These are phyloP conservation scores for Netelia fuscicornis DNA, from an alignment of 2,888 invertebrate species.

Conservation along the genomic window DNA sequence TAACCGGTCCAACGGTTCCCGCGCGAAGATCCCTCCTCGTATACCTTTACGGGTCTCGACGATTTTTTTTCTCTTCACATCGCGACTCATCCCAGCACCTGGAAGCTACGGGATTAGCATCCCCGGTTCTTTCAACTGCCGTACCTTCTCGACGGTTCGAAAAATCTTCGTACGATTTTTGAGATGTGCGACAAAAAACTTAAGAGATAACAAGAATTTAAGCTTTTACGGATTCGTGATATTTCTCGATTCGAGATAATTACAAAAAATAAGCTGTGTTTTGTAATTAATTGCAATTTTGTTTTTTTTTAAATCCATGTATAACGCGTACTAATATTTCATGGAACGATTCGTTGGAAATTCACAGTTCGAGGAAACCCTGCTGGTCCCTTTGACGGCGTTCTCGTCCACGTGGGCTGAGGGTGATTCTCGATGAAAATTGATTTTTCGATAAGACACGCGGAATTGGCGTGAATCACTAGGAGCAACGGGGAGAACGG, in stretches of 20 bases:
- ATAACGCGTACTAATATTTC: not conserved
- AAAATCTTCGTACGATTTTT: slow-evolving; percentile 25
- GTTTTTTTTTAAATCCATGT: not conserved
- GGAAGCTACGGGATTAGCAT: slow-evolving; percentile 68
- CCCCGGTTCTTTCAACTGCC: slow-evolving; percentile 17
- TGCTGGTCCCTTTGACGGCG: slow-evolving; percentile 69
- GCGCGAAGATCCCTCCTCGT: slow-evolving; percentile 53
- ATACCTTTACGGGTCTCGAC: slow-evolving; percentile 52
- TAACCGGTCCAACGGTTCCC: slow-evolving; percentile 63
- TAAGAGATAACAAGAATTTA: not conserved
- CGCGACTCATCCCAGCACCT: slow-evolving; percentile 61
- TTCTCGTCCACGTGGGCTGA: slow-evolving; percentile 59
- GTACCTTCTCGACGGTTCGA: slow-evolving; percentile 14
- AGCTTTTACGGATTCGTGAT: too few species aligned
- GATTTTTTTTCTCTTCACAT: slow-evolving; percentile 34
- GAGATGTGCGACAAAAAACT: not conserved
- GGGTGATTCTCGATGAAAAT: slow-evolving; percentile 69
- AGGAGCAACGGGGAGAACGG: slow-evolving; percentile 52
- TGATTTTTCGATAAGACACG: slow-evolving; percentile 77
- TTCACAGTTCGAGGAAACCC: slow-evolving; percentile 46
- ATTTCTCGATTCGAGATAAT: too few species aligned
- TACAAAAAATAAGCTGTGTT: not conserved
- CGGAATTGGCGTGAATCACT: slow-evolving; percentile 76
- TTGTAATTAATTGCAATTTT: not conserved
- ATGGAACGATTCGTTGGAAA: slow-evolving; percentile 5